Conservation (phyloP, 2,888 invertebrate species). For the Agrilus cyanescens region DNA sequence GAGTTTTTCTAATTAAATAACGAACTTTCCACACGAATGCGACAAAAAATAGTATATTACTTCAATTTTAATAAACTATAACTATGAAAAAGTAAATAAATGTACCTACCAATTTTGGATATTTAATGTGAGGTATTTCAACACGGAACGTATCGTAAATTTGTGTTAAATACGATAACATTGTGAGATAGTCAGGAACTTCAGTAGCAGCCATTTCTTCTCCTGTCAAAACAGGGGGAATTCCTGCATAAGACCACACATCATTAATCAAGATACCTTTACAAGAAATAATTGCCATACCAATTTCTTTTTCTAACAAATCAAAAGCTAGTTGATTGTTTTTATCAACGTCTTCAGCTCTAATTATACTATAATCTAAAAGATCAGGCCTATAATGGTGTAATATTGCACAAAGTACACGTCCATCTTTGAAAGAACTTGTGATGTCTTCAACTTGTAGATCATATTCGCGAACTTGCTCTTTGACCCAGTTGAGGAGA, state of each 20-base stretch:
- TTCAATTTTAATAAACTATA: conserved; percentile 1
- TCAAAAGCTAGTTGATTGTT: conserved; percentile 79
- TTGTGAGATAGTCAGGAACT: conserved; percentile 58
- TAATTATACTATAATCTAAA: conserved; percentile 58
- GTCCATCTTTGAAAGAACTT: conserved; percentile 55
- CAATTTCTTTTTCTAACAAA: conserved; percentile 73
- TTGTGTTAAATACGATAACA: conserved; percentile 76
- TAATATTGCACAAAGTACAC: conserved; percentile 62
- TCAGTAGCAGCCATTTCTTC: conserved; percentile 62
- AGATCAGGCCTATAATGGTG: conserved; percentile 84
- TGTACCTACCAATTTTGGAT: conserved; percentile 53
- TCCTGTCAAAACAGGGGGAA: conserved; percentile 59
- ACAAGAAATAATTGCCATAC: conserved; percentile 34
- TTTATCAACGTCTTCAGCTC: conserved; percentile 49
- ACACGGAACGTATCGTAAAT: conserved; percentile 85
- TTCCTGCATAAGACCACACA: conserved; percentile 32
- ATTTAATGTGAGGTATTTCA: conserved; percentile 75
- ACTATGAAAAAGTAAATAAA: conserved; percentile 1
- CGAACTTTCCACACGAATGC: too few relatives aligned
- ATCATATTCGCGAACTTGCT: conserved; percentile 53
- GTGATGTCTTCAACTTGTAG: conserved; percentile 52
- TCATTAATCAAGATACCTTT: conserved; percentile 5
- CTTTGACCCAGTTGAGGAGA: conserved; percentile 66
- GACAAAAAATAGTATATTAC: background rate
- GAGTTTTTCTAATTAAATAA: conserved; percentile 2